phyloP scores from a whole-genome alignment of 2,888 invertebrate genomes.

The Pachymerium ferrugineum region DNA sequence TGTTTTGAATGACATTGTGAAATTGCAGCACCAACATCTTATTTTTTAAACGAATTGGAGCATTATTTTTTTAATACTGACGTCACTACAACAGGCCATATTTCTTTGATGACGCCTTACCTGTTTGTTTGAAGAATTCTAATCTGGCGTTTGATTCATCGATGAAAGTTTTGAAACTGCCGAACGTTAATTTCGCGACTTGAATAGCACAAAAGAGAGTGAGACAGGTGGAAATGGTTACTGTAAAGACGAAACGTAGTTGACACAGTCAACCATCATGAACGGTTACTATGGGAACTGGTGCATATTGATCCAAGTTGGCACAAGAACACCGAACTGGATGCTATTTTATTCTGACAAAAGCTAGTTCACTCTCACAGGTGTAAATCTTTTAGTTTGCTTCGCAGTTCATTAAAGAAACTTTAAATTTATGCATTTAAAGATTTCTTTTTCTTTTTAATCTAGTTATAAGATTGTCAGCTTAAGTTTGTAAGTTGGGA shows the following conservation, averaged over 20 bases:
- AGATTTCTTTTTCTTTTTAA: too few species aligned
- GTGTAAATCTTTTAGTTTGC: too few species aligned
- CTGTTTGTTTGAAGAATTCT: constrained; percentile 7
- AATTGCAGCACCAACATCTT: too few species aligned
- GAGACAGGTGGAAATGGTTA: neutral
- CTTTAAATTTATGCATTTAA: too few species aligned
- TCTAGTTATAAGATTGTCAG: too few species aligned
- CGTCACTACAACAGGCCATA: neutral
- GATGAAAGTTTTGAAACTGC: neutral
- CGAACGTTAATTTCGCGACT: neutral
- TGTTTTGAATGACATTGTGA: too few species aligned
- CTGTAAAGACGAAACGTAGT: constrained; percentile 1
- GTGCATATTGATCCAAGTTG: neutral
- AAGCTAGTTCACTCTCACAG: neutral
- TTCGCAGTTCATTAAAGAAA: too few species aligned
- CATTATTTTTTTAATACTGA: neutral
- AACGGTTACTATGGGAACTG: constrained; percentile 11
- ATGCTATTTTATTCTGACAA: neutral
- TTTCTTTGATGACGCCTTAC: constrained; percentile 10
- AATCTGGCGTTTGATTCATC: neutral
- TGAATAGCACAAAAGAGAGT: too few species aligned
- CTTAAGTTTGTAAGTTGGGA: too few species aligned
- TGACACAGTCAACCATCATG: constrained; percentile 19
- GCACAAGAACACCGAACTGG: neutral
- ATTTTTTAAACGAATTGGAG: too few species aligned